Conservation (phyloP, 2,888 invertebrate genomes). For the Drosophila peninsularis region DNA sequence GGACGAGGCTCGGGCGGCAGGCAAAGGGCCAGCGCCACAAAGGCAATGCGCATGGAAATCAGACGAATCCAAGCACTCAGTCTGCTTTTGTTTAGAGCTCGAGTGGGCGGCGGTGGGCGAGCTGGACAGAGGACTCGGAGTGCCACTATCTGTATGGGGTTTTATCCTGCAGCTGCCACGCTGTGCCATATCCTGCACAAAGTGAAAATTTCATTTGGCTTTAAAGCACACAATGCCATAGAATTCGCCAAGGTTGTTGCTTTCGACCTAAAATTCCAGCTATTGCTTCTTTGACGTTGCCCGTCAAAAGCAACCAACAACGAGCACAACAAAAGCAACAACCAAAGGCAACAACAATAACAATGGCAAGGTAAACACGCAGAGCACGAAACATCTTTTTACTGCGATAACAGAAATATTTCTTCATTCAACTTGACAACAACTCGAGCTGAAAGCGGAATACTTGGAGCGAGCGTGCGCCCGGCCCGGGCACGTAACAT, state of each 20-base stretch:
- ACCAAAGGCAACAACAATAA: slow-evolving; percentile 25
- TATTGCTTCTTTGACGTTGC: slow-evolving; percentile 42
- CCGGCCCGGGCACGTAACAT: slow-evolving; percentile 71
- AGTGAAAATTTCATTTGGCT: slow-evolving; percentile 33
- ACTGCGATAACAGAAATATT: slow-evolving; percentile 74
- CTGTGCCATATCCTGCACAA: slow-evolving; percentile 23
- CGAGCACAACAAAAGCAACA: slow-evolving; percentile 40
- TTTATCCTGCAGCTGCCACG: slow-evolving; percentile 24
- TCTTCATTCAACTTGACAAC: slow-evolving; percentile 66
- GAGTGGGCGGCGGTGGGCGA: slow-evolving; percentile 27
- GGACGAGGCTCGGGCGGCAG: slow-evolving; percentile 2
- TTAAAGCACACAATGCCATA: slow-evolving; percentile 28
- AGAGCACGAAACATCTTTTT: slow-evolving; percentile 74
- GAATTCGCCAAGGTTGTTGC: slow-evolving; percentile 48
- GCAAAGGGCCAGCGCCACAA: slow-evolving; percentile 35
- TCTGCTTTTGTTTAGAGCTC: slow-evolving; percentile 45
- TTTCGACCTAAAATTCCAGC: slow-evolving; percentile 30
- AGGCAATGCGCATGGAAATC: slow-evolving; percentile 60
- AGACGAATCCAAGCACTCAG: slow-evolving; percentile 23
- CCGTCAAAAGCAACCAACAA: slow-evolving; percentile 41
- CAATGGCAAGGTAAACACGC: slow-evolving; percentile 69
- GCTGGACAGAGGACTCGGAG: slow-evolving; percentile 27
- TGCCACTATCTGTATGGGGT: slow-evolving; percentile 20
- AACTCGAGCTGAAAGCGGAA: slow-evolving; percentile 45
- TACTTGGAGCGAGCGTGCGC: slow-evolving; percentile 24